These are phyloP conservation scores for Rugalucina vietnamica DNA, from an alignment of 2,888 invertebrate species.

Conservation along the genomic window DNA sequence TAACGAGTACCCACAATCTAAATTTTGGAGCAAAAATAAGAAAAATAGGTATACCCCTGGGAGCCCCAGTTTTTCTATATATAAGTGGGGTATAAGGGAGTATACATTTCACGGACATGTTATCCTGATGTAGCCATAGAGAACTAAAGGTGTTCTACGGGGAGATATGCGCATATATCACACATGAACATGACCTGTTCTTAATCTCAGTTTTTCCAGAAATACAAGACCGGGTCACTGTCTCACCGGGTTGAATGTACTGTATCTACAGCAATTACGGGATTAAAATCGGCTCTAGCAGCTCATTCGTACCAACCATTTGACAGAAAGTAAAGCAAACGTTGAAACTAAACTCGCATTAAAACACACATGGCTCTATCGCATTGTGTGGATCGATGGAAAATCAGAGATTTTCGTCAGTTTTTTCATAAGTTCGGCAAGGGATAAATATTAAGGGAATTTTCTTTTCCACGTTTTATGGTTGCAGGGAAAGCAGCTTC, in stretches of 20 bases:
- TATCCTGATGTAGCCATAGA: constrained; percentile 50
- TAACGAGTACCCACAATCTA: background rate
- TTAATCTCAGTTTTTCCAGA: background rate
- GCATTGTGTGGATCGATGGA: constrained; percentile 66
- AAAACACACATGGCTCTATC: constrained; percentile 62
- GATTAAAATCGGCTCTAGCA: constrained; percentile 49
- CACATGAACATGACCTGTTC: constrained; percentile 49
- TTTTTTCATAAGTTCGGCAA: constrained; percentile 60
- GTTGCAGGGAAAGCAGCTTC: constrained; percentile 65
- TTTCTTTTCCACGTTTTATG: constrained; percentile 75
- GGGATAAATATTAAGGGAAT: constrained; percentile 65
- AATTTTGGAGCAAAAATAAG: too few species aligned
- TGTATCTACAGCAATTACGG: background rate
- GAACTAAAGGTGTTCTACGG: constrained; percentile 69
- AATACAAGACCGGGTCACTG: background rate
- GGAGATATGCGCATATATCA: constrained; percentile 74
- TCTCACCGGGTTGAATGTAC: constrained; percentile 31
- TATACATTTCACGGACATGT: too few species aligned
- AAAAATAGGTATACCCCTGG: too few species aligned
- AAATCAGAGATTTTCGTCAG: constrained; percentile 45
- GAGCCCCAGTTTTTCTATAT: too few species aligned
- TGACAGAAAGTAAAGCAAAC: constrained; percentile 70
- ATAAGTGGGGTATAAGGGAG: too few species aligned
- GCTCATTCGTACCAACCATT: constrained; percentile 52
- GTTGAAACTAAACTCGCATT: constrained; percentile 67